Percentiles rank a stretch among this genome's conserved stretches.
Evolutionary conservation across 2,888 invertebrate genomes (phyloP).

Genomic region (Stratiomys singularior): DNA sequence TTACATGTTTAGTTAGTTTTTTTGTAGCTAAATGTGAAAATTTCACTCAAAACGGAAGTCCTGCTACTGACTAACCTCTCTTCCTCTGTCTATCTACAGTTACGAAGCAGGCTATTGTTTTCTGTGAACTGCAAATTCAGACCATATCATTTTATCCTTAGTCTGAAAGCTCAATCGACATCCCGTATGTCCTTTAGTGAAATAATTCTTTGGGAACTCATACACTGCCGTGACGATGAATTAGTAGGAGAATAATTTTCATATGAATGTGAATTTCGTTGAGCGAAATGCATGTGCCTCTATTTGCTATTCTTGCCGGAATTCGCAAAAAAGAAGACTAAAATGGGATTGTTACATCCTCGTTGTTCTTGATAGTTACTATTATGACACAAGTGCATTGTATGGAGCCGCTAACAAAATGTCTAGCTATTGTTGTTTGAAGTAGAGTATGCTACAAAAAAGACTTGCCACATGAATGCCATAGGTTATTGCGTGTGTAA

Average conservation of each 20-base stretch:
- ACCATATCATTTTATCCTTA: neutral
- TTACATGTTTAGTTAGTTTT: neutral
- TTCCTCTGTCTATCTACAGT: neutral
- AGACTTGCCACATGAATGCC: no score
- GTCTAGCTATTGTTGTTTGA: no score
- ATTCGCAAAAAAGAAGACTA: no score
- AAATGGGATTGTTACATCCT: no score
- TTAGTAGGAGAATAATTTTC: conserved; percentile 22
- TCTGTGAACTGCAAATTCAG: no score
- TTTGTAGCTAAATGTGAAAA: neutral
- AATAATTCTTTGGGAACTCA: conserved; percentile 38
- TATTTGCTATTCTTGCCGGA: neutral
- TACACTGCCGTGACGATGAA: conserved; percentile 35
- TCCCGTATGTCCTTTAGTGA: neutral
- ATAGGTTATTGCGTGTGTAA: no score
- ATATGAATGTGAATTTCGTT: conserved; percentile 35
- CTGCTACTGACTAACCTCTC: neutral
- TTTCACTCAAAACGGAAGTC: neutral
- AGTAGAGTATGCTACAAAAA: no score
- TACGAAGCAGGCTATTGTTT: conserved; percentile 8
- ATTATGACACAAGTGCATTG: no score
- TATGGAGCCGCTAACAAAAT: no score
- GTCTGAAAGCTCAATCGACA: neutral
- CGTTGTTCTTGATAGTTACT: no score
- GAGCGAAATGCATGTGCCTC: conserved; percentile 34